Conservation (phyloP, 2,797 vertebrate genomes). For the Anguilla marmorata region DNA sequence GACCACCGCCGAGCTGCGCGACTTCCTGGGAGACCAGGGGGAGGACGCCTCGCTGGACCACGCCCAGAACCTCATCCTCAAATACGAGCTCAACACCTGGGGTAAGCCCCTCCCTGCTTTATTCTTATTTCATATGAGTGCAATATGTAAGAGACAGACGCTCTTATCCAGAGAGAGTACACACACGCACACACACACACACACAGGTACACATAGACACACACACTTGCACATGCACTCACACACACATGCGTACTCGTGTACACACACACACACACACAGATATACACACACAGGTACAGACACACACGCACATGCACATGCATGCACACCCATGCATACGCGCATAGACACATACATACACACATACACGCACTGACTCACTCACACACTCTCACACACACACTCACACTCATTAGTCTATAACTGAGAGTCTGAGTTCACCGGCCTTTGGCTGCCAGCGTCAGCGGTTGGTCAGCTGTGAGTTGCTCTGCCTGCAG, state of each 20-base stretch:
- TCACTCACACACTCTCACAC: too few relatives aligned
- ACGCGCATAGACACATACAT: too few relatives aligned
- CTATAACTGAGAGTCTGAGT: too few relatives aligned
- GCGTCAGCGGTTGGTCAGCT: neutral
- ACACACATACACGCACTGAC: too few relatives aligned
- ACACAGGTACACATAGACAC: neutral
- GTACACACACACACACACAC: too few relatives aligned
- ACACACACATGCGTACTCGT: too few relatives aligned
- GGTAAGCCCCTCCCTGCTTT: slow-evolving; percentile 64
- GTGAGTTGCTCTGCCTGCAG: slow-evolving; percentile 58
- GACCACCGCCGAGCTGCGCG: slow-evolving; percentile 80
- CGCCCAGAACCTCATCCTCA: slow-evolving; percentile 77
- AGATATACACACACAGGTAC: neutral
- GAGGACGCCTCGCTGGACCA: slow-evolving; percentile 76
- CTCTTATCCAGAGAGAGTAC: neutral
- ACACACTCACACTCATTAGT: too few relatives aligned
- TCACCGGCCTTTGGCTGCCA: neutral
- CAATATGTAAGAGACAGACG: neutral
- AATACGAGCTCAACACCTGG: slow-evolving; percentile 87
- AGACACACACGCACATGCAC: too few relatives aligned
- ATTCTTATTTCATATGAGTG: neutral
- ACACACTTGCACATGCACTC: neutral
- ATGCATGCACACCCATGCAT: too few relatives aligned
- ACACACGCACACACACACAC: too few relatives aligned
- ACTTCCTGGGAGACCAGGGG: slow-evolving; percentile 85